Percentiles rank a stretch among this genome's conserved stretches.
phyloP scores from a whole-genome alignment of 2,888 invertebrate genomes.

The Imbricaverruca yamaguchii region DNA sequence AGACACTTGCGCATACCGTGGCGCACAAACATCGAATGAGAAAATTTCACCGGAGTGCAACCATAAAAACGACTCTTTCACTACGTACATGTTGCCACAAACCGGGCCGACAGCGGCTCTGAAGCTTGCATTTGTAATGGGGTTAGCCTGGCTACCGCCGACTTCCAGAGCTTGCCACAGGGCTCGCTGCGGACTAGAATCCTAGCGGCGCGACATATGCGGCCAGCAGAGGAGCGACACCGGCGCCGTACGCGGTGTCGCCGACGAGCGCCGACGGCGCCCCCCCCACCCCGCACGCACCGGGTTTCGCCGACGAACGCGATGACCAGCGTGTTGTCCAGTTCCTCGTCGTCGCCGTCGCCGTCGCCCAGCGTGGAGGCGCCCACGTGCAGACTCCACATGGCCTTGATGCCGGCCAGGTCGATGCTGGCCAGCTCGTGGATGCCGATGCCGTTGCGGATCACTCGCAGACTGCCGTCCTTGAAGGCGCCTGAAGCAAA shows the following conservation, averaged over 20 bases:
- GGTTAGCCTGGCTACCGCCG: no score
- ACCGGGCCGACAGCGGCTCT: no score
- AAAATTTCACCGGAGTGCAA: no score
- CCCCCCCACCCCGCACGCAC: conserved; percentile 10
- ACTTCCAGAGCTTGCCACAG: no score
- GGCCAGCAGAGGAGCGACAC: no score
- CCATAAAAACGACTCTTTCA: no score
- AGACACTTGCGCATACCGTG: no score
- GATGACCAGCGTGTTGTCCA: conserved; percentile 84
- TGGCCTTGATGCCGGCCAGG: conserved; percentile 91
- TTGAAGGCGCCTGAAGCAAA: conserved; percentile 66
- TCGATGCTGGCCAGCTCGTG: conserved; percentile 97
- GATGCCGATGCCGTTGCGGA: conserved; percentile 97
- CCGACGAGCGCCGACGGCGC: conserved; percentile 99
- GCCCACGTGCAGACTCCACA: conserved; percentile 81
- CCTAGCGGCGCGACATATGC: no score
- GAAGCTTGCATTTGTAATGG: no score
- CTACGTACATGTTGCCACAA: no score
- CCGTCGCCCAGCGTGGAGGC: background rate
- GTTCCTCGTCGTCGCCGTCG: conserved; percentile 34
- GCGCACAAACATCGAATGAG: no score
- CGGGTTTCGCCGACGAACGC: conserved; percentile 95
- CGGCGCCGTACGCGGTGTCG: conserved; percentile 62
- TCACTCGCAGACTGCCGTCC: conserved; percentile 93
- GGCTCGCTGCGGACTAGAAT: no score